These are phyloP conservation scores for Saguinus imperator DNA, from an alignment of 2,113 vertebrate species.

Conservation along the genomic window DNA sequence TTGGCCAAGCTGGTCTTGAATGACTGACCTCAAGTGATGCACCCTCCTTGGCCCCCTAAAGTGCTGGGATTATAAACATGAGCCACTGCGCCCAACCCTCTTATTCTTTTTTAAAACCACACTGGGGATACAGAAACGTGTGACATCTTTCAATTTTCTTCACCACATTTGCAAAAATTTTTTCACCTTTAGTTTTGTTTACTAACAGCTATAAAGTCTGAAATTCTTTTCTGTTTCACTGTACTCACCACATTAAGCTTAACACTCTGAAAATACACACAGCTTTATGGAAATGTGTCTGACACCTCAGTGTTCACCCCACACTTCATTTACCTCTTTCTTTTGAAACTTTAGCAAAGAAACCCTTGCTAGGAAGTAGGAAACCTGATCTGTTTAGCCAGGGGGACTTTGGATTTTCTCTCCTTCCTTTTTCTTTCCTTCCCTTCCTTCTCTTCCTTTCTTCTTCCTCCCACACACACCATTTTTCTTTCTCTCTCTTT, in stretches of 20 bases:
- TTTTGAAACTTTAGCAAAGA: constrained; percentile 17
- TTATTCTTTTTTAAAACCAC: neutral
- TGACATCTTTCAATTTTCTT: neutral
- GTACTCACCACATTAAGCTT: neutral
- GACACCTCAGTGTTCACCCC: neutral
- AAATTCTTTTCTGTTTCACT: neutral
- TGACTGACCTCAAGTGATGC: no score
- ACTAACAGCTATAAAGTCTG: neutral
- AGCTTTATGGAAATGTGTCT: neutral
- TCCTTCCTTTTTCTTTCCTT: neutral
- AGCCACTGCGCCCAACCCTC: neutral
- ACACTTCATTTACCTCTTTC: neutral
- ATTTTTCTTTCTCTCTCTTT: rapidly evolving
- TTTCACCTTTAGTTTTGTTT: constrained; percentile 53
- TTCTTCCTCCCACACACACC: rapidly evolving
- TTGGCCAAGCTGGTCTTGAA: no score
- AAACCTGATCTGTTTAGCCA: neutral
- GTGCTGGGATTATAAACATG: no score
- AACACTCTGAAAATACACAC: neutral
- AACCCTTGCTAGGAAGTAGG: neutral
- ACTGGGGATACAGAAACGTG: neutral
- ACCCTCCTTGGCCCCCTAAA: no score
- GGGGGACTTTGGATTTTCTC: neutral
- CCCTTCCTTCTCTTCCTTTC: no score
- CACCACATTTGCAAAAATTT: neutral